Evolutionary conservation across 2,113 vertebrate genomes (phyloP), one percentile per base, ranked within the genome.

Genomic region (Pterocles gutturalis): DNA sequence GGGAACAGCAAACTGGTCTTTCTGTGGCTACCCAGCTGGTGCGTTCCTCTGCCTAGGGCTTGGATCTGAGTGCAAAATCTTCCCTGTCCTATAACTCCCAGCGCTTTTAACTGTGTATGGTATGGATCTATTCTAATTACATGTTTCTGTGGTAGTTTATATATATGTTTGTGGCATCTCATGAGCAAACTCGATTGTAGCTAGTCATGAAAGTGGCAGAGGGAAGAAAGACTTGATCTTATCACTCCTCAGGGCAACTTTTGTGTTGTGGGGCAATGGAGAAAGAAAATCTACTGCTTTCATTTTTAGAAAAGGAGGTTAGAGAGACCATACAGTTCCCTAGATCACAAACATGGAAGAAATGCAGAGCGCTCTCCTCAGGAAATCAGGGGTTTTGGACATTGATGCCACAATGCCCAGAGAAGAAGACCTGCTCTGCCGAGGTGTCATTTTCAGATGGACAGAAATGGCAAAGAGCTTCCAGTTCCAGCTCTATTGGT

Each of bases 11-110:
- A 19, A 1, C 2, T 26, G 7, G 12, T 60, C 7, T 58, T 71
- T 38, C 1, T 0, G 49, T 43, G 17, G 21, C 60, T 85, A 64
- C 45, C 21, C 0, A 0, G 38, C 18, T 17, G 34, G 4, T n/a
- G 38, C 46, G 46, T 43, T 70, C 18, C 51, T 57, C 49, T 55
- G 38, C 58, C 73, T 24, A 2, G 10, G 29, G 55, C 25, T 41
- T 17, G 17, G 26, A 17, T 64, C 66, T 78, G 54, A 69, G 53
- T 4, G 0, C 41, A 13, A 22, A 46, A 80, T 26, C 33, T 66
- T 18, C 49, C 66, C 60, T 26, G 11, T n/a, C 57, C 79, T 22
- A 1, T 33, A 66, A 17, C 20, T 41, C 66, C 67, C 36, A 22
- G 70, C 83, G n/a, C 62, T 75, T 1, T 1, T 38, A 69, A 58